These are phyloP conservation scores for Gadopsis bispinosus DNA, from an alignment of 2,797 vertebrate genomes.

Conservation along the genomic window DNA sequence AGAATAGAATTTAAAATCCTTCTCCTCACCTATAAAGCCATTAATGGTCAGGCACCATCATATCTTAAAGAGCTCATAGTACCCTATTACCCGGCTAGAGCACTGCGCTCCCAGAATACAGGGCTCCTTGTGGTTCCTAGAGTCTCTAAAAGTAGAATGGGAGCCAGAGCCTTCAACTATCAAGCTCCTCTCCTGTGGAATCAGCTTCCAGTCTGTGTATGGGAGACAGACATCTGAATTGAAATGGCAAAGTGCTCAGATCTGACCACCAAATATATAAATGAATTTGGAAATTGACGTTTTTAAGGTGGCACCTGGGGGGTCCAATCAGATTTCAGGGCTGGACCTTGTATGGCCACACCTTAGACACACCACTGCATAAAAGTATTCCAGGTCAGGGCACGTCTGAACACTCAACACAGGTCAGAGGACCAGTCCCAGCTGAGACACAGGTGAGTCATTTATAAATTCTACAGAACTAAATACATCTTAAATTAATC, in stretches of 20 bases:
- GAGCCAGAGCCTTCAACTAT: too few relatives aligned
- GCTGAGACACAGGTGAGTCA: slow-evolving; percentile 23
- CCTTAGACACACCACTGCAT: slow-evolving; percentile 29
- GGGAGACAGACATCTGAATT: too few relatives aligned
- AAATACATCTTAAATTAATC: background rate
- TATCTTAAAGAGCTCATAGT: too few relatives aligned
- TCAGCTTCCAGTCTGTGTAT: too few relatives aligned
- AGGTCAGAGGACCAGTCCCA: background rate
- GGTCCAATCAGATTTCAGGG: slow-evolving; percentile 17
- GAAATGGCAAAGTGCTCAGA: background rate
- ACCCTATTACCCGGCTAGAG: too few relatives aligned
- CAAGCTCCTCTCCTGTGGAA: too few relatives aligned
- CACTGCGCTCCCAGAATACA: too few relatives aligned
- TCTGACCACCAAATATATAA: background rate
- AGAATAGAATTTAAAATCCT: too few relatives aligned
- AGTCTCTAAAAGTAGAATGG: too few relatives aligned
- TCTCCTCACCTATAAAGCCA: too few relatives aligned
- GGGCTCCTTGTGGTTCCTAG: too few relatives aligned
- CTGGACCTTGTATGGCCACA: slow-evolving; percentile 17
- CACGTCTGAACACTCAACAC: background rate
- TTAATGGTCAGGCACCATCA: too few relatives aligned
- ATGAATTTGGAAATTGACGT: background rate
- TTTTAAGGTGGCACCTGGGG: background rate
- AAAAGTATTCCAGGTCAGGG: background rate
- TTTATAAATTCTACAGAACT: background rate